Evolutionary conservation across 2,113 vertebrate genomes (phyloP).

Genomic region (Misgurnus mizolepis): DNA sequence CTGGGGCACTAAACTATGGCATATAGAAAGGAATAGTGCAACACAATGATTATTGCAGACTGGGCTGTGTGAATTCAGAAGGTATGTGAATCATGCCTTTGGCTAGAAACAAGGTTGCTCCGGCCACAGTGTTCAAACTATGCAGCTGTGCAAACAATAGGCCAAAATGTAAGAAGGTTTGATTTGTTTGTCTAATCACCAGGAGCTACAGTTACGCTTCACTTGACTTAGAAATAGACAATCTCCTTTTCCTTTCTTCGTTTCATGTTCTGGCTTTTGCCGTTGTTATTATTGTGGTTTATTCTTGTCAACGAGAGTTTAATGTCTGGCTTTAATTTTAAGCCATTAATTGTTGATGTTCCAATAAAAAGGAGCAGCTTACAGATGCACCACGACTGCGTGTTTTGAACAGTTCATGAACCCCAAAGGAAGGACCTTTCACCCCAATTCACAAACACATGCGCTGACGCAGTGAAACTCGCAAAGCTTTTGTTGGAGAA

Average conservation of each 20-base stretch:
- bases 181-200: constrained; percentile 49
- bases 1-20: background rate
- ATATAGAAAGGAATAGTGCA: background rate
- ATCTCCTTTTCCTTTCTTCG: constrained; percentile 1
- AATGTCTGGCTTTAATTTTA: constrained; percentile 21
- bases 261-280: constrained; percentile 14
- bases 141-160: constrained; percentile 59
- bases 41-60: constrained; percentile 14
- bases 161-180: constrained; percentile 34
- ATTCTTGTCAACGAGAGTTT: background rate
- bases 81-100: constrained; percentile 36
- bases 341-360: constrained; percentile 23
- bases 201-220: constrained; percentile 47
- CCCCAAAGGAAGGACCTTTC: background rate
- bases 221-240: constrained; percentile 22
- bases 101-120: constrained; percentile 38
- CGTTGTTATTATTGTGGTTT: constrained; percentile 10
- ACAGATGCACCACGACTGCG: background rate
- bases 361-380: background rate
- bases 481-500: background rate
- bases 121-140: constrained; percentile 32
- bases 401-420: background rate
- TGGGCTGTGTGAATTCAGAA: constrained; percentile 16
- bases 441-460: background rate
- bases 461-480: background rate